phyloP scores from a whole-genome alignment of 2,797 vertebrate genomes.

The Gila robusta region DNA sequence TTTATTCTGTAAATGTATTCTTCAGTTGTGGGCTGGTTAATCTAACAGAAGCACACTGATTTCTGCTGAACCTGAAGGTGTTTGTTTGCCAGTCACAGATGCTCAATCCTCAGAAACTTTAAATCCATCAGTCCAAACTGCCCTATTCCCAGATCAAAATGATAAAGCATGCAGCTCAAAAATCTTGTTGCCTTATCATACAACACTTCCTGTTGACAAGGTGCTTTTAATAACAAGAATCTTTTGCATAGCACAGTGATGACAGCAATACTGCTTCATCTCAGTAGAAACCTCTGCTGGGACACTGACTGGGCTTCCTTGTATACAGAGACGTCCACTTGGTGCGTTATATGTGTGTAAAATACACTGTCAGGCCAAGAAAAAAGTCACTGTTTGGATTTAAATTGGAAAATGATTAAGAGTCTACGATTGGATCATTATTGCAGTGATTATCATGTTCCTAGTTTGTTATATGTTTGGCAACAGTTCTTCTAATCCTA shows the following conservation, averaged over 20 bases:
- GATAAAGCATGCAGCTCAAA: neutral
- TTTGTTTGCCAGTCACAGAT: neutral
- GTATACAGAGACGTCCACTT: neutral
- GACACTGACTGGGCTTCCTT: neutral
- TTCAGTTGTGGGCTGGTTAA: neutral
- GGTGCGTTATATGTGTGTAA: neutral
- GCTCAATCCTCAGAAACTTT: neutral
- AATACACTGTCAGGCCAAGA: neutral
- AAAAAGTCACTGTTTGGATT: too few relatives aligned
- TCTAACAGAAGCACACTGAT: neutral
- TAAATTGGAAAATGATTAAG: too few relatives aligned
- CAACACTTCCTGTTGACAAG: conserved; percentile 26
- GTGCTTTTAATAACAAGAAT: conserved; percentile 10
- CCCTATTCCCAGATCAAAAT: neutral
- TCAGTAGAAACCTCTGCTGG: neutral
- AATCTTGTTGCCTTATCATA: conserved; percentile 1
- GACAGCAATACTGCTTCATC: neutral
- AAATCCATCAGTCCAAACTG: neutral
- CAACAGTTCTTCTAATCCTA: too few relatives aligned
- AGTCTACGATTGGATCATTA: too few relatives aligned
- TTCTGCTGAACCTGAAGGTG: neutral
- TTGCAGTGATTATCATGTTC: neutral
- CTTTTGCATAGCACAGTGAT: neutral
- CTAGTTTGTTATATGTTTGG: neutral
- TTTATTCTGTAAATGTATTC: neutral